Evolutionary conservation across 2,113 vertebrate genomes (phyloP).

Genomic region (Synchiropus splendidus): DNA sequence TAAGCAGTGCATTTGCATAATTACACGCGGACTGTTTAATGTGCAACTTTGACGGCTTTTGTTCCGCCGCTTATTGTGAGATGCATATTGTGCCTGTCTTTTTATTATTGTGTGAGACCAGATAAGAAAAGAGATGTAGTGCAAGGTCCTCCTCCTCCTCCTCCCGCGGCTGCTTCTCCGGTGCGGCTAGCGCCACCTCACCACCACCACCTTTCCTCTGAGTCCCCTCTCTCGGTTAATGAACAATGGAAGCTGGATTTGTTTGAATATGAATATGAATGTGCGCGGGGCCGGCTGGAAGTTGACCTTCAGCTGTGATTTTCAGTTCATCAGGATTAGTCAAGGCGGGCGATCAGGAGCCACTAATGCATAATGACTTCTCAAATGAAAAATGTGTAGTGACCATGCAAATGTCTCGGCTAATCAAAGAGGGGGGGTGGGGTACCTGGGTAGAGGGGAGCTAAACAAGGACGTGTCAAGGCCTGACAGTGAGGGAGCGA

Average conservation of each 20-base stretch:
- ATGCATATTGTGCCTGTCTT: slow-evolving; percentile 28
- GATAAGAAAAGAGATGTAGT: slow-evolving; percentile 42
- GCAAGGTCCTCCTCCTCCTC: slow-evolving; percentile 41
- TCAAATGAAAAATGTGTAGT: slow-evolving; percentile 99
- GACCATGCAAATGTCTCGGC: slow-evolving; percentile 99
- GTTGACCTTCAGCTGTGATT: slow-evolving; percentile 99
- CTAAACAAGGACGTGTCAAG: slow-evolving; percentile 99
- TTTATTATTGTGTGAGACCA: slow-evolving; percentile 24
- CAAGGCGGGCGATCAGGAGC: slow-evolving; percentile 99
- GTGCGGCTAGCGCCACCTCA: too few species aligned
- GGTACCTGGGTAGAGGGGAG: slow-evolving; percentile 75
- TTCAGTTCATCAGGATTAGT: slow-evolving; percentile 99
- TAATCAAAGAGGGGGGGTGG: slow-evolving; percentile 91
- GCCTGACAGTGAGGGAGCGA: slow-evolving; percentile 68
- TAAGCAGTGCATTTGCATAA: slow-evolving; percentile 72
- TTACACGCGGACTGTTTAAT: slow-evolving; percentile 69
- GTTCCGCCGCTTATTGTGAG: slow-evolving; percentile 58
- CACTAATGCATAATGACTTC: slow-evolving; percentile 99
- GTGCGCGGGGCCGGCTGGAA: slow-evolving; percentile 88
- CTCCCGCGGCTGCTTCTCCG: slow-evolving; percentile 28
- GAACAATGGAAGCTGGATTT: slow-evolving; percentile 80
- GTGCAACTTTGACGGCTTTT: slow-evolving; percentile 69
- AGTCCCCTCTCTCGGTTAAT: slow-evolving; percentile 59
- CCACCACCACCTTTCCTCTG: slow-evolving; percentile 41
- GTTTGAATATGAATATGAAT: slow-evolving; percentile 99